Base-by-base conservation (phyloP, 2,888 invertebrate genomes). In the Trilocha varians region DNA sequence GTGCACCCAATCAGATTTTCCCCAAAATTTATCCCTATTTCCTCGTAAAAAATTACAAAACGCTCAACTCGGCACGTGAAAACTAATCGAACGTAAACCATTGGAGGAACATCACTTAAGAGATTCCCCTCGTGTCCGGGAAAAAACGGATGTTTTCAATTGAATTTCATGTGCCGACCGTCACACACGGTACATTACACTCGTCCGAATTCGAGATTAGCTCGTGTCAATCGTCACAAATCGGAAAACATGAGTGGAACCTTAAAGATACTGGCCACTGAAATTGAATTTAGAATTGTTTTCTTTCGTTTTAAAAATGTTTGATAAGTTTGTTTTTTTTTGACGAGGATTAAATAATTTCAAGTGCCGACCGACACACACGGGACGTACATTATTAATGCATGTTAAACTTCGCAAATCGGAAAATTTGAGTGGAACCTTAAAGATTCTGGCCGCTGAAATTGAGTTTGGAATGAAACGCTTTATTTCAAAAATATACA, bases 161-260 rank as follows among this genome's bases (percentile, higher is more conserved):
- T 73, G 79, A 65, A 77, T 74, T 70, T 70, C 68, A 57, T 54
- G 62, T 65, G 25, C 61, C 63, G 56, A 59, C 40, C 64, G 70
- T 70, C 70, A 56, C 68, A 59, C 65, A 68, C 77, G 80, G 57
- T 74, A 80, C 72, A 82, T 82, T 84, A 80, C 61, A 60, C 55
- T 41, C 51, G 38, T 47, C 52, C 25, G 25, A 25, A 57, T 57
- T 62, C 59, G 51, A 68, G 61, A 67, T 59, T 40, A 25, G 15
- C 32, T 34, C 13, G 13, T 14, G 9, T 15, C 16, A 16, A 53
- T 50, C 37, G 54, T 62, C 67, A 70, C 73, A 68, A 75, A 72
- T 70, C 70, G 68, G 15, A 25, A 11, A 17, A 17, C 37, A 13
- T 17, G 18, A 3, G 18, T 2, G 13, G 37, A 17, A 37, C 17